Percentiles rank a stretch among this genome's conserved stretches.
Evolutionary conservation across 2,113 vertebrate species (phyloP).

Genomic region (Apodemus speciosus): DNA sequence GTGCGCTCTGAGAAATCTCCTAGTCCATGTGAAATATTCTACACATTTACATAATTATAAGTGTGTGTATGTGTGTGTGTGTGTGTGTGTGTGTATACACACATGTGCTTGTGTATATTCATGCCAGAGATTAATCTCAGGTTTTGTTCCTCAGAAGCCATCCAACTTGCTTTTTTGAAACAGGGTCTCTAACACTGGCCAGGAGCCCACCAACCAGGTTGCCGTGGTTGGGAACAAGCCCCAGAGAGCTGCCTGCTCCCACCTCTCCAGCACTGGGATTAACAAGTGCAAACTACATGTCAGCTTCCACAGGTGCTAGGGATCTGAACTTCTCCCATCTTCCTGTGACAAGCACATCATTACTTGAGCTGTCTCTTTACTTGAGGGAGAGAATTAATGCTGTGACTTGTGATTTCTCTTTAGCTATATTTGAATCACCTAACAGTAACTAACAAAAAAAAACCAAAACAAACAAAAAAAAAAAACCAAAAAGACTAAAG

Average conservation of each 20-base stretch:
- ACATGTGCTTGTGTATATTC: not conserved
- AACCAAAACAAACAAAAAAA: no score
- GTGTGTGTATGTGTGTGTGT: not conserved
- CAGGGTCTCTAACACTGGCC: not conserved
- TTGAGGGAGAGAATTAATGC: not conserved
- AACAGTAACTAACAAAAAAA: no score
- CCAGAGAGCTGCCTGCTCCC: not conserved
- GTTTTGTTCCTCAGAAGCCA: not conserved
- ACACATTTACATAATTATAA: not conserved
- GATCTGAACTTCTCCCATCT: no score
- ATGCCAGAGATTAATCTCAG: not conserved
- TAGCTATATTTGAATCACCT: slow-evolving; percentile 53
- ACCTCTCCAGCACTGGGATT: not conserved
- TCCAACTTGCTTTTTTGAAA: not conserved
- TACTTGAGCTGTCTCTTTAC: not conserved
- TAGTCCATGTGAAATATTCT: slow-evolving; percentile 27
- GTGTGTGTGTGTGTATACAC: no score
- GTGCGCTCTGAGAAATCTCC: not conserved
- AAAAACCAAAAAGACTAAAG: not conserved
- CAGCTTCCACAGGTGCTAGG: not conserved
- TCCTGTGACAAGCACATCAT: not conserved
- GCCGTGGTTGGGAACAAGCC: no score
- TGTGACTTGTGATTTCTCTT: not conserved
- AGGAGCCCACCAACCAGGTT: not conserved
- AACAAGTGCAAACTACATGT: no score